Conservation (phyloP, 2,888 invertebrate species). For the Leucophenga montana region DNA sequence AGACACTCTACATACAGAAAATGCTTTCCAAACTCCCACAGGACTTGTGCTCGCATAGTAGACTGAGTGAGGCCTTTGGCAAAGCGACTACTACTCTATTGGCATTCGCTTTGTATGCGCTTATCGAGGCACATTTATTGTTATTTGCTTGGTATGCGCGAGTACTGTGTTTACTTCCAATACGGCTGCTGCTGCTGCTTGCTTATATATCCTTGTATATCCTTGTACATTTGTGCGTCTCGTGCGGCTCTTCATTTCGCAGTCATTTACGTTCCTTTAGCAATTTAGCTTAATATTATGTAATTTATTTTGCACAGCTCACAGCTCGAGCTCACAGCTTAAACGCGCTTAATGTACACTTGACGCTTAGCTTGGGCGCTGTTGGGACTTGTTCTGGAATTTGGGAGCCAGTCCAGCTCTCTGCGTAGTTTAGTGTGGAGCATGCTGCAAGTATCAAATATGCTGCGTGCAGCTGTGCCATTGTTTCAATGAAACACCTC, state of each 20-base stretch:
- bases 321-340: slow-evolving; percentile 31
- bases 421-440: no score
- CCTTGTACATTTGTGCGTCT: not conserved
- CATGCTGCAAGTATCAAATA: no score
- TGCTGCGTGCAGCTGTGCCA: no score
- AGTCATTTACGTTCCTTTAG: slow-evolving; percentile 41
- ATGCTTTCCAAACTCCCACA: slow-evolving; percentile 21
- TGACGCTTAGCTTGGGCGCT: slow-evolving; percentile 22
- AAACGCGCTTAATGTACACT: slow-evolving; percentile 48
- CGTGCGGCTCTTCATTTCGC: slow-evolving; percentile 11
- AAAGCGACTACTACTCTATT: not conserved
- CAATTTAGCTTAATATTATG: slow-evolving; percentile 63
- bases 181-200: slow-evolving; percentile 8
- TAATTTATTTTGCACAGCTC: slow-evolving; percentile 65
- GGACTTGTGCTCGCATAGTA: not conserved
- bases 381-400: not conserved
- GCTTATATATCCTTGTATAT: not conserved
- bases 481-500: no score
- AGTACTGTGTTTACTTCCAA: no score
- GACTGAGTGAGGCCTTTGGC: not conserved
- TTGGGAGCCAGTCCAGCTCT: no score
- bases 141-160: slow-evolving; percentile 14
- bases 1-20: not conserved
- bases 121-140: not conserved
- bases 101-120: not conserved